Conservation (phyloP, 35 echinoderm and acorn worm genomes). For the Strongylocentrotus purpuratus region DNA sequence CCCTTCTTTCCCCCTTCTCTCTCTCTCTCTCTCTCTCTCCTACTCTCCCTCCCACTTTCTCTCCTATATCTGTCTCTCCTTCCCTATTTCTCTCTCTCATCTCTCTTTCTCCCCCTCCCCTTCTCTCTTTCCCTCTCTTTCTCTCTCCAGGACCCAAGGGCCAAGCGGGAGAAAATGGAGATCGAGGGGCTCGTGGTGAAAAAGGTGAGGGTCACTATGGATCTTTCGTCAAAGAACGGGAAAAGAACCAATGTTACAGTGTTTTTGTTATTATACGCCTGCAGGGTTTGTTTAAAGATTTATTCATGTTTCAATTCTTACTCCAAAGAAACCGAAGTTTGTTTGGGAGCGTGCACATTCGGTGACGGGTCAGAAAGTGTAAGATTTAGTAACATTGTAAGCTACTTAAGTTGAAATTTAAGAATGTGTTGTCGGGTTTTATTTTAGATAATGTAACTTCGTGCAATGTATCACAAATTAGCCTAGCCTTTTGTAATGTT, state of each 20-base stretch:
- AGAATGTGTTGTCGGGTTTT: background rate
- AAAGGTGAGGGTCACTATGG: background rate
- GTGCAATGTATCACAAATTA: no score
- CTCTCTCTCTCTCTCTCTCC: no score
- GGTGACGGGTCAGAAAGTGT: background rate
- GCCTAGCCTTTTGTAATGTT: no score
- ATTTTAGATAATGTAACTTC: no score
- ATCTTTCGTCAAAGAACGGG: background rate
- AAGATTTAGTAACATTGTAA: background rate
- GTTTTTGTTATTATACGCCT: conserved; percentile 4
- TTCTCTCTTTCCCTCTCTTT: background rate
- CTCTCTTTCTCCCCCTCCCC: no score
- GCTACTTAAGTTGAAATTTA: background rate
- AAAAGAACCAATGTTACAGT: conserved; percentile 14
- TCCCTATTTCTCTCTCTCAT: no score
- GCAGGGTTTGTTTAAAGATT: background rate
- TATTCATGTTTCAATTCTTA: background rate
- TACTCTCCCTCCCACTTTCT: background rate
- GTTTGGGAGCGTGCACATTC: background rate
- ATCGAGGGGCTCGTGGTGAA: background rate
- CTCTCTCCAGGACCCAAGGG: background rate
- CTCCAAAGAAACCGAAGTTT: background rate
- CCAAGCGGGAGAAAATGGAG: background rate
- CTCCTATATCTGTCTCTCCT: background rate
- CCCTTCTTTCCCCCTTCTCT: no score